These are phyloP conservation scores for Serinus canaria DNA, from an alignment of 2,113 vertebrate species.

Conservation along the genomic window DNA sequence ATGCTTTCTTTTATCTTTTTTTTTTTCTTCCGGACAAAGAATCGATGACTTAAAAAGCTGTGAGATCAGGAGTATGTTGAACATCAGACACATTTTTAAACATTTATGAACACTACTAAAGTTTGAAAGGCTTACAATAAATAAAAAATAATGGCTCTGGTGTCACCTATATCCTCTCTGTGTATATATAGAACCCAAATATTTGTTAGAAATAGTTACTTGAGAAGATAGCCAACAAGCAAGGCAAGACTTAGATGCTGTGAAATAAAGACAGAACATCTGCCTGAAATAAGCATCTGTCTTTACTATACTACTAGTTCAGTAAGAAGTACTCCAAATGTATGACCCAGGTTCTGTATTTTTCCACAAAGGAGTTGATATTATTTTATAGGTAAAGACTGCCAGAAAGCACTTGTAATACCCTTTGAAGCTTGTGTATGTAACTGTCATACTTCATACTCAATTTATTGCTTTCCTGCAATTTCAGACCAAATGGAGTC, in stretches of 20 bases:
- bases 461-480: not conserved
- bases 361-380: not conserved
- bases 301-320: not conserved
- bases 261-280: not conserved
- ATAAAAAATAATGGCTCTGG: not conserved
- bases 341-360: not conserved
- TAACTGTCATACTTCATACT: not conserved
- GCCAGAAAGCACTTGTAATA: not conserved
- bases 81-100: not conserved
- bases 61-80: not conserved
- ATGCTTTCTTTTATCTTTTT: not conserved
- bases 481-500: not conserved
- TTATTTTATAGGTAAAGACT: not conserved
- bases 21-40: not conserved
- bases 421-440: not conserved
- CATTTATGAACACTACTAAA: not conserved
- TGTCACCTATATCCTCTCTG: not conserved
- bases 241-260: not conserved
- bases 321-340: not conserved
- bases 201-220: not conserved
- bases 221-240: not conserved
- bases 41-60: not conserved
- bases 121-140: not conserved
- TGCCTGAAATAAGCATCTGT: not conserved
- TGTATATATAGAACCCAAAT: not conserved